Percentiles rank a stretch among this genome's conserved stretches.
phyloP scores from a whole-genome alignment of 2,888 invertebrate genomes.

The Sericinus montela region DNA sequence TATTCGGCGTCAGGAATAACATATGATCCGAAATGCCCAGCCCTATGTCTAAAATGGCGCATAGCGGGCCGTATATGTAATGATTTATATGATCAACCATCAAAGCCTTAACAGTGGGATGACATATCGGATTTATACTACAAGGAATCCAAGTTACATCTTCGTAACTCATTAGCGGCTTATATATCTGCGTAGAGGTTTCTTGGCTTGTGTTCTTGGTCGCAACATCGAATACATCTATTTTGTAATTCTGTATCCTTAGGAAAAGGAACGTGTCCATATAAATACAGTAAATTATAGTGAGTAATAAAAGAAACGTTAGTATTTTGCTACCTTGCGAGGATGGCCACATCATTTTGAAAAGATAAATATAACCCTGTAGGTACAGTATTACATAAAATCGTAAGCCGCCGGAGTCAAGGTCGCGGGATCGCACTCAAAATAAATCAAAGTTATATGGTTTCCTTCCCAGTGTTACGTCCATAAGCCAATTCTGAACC shows the following conservation, averaged over 20 bases:
- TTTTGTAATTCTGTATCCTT: constrained; percentile 83
- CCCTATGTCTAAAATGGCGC: constrained; percentile 84
- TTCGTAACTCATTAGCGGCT: constrained; percentile 54
- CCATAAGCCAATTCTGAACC: not conserved
- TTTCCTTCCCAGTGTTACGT: constrained; percentile 7
- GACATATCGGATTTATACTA: constrained; percentile 85
- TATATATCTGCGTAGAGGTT: constrained; percentile 42
- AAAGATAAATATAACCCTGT: too few relatives aligned
- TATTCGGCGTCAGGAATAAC: constrained; percentile 87
- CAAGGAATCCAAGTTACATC: constrained; percentile 82
- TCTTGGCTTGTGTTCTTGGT: constrained; percentile 37
- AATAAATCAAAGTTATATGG: constrained; percentile 15
- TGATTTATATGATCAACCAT: constrained; percentile 91
- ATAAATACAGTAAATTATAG: constrained; percentile 82
- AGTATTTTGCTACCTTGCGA: constrained; percentile 86
- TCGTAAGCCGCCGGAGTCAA: constrained; percentile 22
- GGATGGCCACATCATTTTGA: constrained; percentile 84
- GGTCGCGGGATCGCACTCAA: constrained; percentile 21
- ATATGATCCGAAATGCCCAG: constrained; percentile 80
- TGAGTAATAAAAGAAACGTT: constrained; percentile 74
- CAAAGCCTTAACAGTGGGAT: constrained; percentile 90
- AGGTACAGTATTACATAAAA: constrained; percentile 22
- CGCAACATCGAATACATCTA: constrained; percentile 59
- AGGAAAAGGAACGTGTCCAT: constrained; percentile 87
- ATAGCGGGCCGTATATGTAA: constrained; percentile 89